Base-by-base conservation (phyloP, 64 coral and sea anemone genomes). In the Dendronephthya gigantea region DNA sequence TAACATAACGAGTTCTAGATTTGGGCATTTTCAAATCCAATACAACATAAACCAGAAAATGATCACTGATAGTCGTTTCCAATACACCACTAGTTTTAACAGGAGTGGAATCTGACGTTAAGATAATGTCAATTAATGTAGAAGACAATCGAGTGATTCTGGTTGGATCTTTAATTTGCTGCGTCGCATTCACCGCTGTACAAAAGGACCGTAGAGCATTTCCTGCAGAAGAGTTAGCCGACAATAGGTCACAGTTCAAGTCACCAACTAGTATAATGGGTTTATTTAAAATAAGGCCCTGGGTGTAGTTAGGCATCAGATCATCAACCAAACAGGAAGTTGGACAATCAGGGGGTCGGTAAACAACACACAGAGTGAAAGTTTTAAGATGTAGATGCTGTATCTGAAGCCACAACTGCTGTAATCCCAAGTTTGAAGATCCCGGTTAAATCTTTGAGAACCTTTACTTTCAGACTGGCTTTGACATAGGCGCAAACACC, bases 1-100 rank as follows among this genome's bases (percentile, higher is more conserved):
- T 39, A 59, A 68, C 16, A 86, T 66, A 68, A 41, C 40, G 12
- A 41, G 48, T 68, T 1, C 30, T 4, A 35, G 41, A 59, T 52
- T 86, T 86, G 40, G 52, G 84, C 14, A 62, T 39, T 86, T 86
- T 86, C 31, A 58, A 52, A 39, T 86, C 68, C 40, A 86, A 62
- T 9, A 68, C 84, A 86, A 86, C 55, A 35, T 86, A 86, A 9
- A 86, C 84, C 17, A 62, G 84, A 19, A 52, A 50, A 33, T 84
- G 48, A 31, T 84, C 82, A 48, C 82, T 83, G 43, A 83, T 83
- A 40, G 82, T 39, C 47, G 29, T 39, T 33, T 83, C 17, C n/a
- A 58, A 14, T 28, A 55, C 48, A 25, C 83, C 48, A 83, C 82
- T 83, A 25, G 29, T 39, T 39, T 48, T 39, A 9, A 83, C 82